Evolutionary conservation across 2,113 vertebrate species (phyloP), one percentile per base, ranked within the genome.

Genomic region (Leiothrix lutea): DNA sequence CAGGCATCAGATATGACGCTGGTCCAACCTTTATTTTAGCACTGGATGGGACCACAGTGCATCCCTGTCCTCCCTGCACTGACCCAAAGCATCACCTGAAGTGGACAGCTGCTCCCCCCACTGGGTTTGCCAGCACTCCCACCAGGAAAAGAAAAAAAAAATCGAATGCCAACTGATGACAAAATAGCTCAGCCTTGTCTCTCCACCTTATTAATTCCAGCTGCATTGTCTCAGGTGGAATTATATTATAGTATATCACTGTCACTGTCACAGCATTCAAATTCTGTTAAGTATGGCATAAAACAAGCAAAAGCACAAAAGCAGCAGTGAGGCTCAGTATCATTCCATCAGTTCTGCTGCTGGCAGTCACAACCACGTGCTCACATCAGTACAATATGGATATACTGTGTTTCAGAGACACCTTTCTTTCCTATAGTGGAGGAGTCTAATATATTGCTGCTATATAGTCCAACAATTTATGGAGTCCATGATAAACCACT

Each of bases 301-400:
- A 96, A 96, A 87, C 89, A 95, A 94, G 73, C 70, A 91, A 75
- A 92, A 78, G 83, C 60, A 92, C 64, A 91, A 83, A 91, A 67
- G 72, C 24, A 92, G 81, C 45, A 85, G 44, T 11, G 54, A 74
- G 87, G 67, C 48, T 90, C 48, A 11, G 70, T 38, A 86, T 36
- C 70, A 71, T 19, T 58, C 53, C 57, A 74, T 58, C 83, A 53
- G 31, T 51, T 64, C 78, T 90, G 89, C 84, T 6, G 16, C 35
- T 60, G 51, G 73, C 66, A 96, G 72, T 87, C 66, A 84, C 47
- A 79, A 18, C 40, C 57, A 85, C 21, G 66, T 8, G 40, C 26
- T 74, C 11, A 0, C 11, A 80, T 40, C 58, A 80, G 36, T 15
- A 58, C 36, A 45, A 29, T 2, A 42, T 4, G 1, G 12, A 78